Evolutionary conservation across 2,888 invertebrate species (phyloP).

Genomic region (Muscina levida): DNA sequence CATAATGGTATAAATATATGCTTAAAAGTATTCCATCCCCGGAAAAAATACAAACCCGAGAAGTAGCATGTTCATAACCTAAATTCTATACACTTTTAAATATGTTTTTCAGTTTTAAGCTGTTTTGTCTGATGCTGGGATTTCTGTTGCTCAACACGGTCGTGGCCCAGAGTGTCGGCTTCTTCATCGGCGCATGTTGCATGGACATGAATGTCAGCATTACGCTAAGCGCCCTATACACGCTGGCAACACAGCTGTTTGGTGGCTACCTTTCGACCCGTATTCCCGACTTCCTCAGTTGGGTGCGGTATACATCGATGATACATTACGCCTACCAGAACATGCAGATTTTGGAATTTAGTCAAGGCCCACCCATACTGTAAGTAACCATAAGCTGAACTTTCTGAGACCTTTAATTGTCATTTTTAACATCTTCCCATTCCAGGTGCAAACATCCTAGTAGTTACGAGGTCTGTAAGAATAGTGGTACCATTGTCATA

Average conservation of each 20-base stretch:
- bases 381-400: constrained; percentile 79
- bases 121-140: constrained; percentile 85
- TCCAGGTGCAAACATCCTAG: constrained; percentile 86
- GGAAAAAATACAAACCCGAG: too few species aligned
- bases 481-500: constrained; percentile 81
- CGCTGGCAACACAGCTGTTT: constrained; percentile 88
- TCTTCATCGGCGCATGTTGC: constrained; percentile 89
- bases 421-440: constrained; percentile 55
- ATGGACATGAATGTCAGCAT: constrained; percentile 89
- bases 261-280: constrained; percentile 88
- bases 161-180: constrained; percentile 89
- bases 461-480: constrained; percentile 84
- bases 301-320: constrained; percentile 88
- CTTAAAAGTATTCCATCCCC: too few species aligned
- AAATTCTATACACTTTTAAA: too few species aligned
- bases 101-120: constrained; percentile 80
- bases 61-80: too few species aligned
- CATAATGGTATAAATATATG: too few species aligned
- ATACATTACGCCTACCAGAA: constrained; percentile 90
- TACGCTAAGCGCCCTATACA: constrained; percentile 88
- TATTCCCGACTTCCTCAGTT: constrained; percentile 87
- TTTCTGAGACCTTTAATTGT: not conserved
- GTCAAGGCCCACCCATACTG: constrained; percentile 85
- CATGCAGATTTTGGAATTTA: constrained; percentile 89
- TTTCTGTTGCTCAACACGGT: constrained; percentile 86